Percentiles rank a stretch among this genome's conserved stretches.
phyloP scores from a whole-genome alignment of 1,140 invertebrate species.

The Leptopilina clavipes region DNA sequence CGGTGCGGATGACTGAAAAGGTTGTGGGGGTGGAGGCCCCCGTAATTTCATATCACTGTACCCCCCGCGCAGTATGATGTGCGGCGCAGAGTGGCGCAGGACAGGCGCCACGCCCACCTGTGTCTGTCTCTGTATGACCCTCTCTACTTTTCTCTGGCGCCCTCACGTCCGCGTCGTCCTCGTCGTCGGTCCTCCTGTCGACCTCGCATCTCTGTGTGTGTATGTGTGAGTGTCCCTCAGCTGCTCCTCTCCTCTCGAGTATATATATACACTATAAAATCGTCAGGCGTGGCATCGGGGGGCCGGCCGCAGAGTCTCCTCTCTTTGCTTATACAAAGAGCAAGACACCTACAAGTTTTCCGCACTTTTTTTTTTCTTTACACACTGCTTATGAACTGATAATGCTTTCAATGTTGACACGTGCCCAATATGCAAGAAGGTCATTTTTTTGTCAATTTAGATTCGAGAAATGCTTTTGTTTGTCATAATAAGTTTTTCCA shows the following conservation, averaged over 20 bases:
- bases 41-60: slow-evolving; percentile 64
- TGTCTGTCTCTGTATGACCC: slow-evolving; percentile 54
- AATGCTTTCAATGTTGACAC: not conserved
- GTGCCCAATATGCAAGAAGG: not conserved
- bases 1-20: slow-evolving; percentile 47
- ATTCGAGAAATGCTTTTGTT: too few relatives aligned
- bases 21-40: slow-evolving; percentile 45
- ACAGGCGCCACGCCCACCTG: slow-evolving; percentile 69
- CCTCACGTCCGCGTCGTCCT: slow-evolving; percentile 46
- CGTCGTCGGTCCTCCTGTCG: slow-evolving; percentile 47
- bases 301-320: slow-evolving; percentile 14
- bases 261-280: not conserved
- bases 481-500: too few relatives aligned
- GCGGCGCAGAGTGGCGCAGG: slow-evolving; percentile 59
- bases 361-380: not conserved
- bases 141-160: slow-evolving; percentile 55
- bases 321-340: not conserved
- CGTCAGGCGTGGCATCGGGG: slow-evolving; percentile 29
- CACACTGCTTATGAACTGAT: not conserved
- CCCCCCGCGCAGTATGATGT: slow-evolving; percentile 57
- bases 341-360: slow-evolving; percentile 12
- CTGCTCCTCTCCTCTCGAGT: not conserved
- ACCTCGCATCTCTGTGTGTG: slow-evolving; percentile 14
- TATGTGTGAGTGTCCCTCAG: slow-evolving; percentile 1
- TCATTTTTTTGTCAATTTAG: too few relatives aligned